Evolutionary conservation across 2,888 invertebrate genomes (phyloP), one percentile per base, ranked within the genome.

Genomic region (Julus scanicus): DNA sequence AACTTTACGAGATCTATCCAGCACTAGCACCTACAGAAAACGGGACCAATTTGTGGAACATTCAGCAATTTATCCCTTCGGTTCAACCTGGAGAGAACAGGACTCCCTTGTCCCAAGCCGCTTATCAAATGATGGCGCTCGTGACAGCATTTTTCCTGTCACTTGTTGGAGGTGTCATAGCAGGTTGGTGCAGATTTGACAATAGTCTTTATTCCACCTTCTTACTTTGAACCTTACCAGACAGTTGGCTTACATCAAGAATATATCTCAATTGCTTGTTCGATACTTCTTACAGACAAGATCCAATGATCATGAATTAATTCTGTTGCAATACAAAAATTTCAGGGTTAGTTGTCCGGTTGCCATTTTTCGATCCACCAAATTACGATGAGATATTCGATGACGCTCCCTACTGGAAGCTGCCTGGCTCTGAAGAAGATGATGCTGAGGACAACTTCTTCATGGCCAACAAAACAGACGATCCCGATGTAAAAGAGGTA

Each of bases 111-210:
- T 92, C 92, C n/a, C 97, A 98, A 92, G 97, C 96, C 0, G 94
- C 95, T 44, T 96, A 95, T 91, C 98, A 98, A 92, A 92, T 97
- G 53, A 92, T 95, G 29, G 95, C 96, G 6, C 93, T 97, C 48
- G 93, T 92, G 0, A 93, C 95, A 20, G 97, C 97, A 0, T 90
- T 98, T 8, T 93, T 92, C 0, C 92, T 96, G 63, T 95, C 97
- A 8, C 92, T 95, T 39, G 93, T 94, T 40, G 94, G 95, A 48
- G 98, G 98, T 89, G 91, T 95, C 87, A 90, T 96, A 88, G 96
- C 97, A 92, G 97, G 97, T 97, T 92, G 89, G 57, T 40, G 57
- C 29, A 29, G 29, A 29, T 29, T 29, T 29, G 1, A 29, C 29
- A 29, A 29, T 29, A 29, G 0, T 29, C 29, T 1, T 29, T 29